Percentiles rank a stretch among this genome's conserved stretches.
Conservation (phyloP, 2,888 invertebrate genomes). For the Chalcis sispes region DNA sequence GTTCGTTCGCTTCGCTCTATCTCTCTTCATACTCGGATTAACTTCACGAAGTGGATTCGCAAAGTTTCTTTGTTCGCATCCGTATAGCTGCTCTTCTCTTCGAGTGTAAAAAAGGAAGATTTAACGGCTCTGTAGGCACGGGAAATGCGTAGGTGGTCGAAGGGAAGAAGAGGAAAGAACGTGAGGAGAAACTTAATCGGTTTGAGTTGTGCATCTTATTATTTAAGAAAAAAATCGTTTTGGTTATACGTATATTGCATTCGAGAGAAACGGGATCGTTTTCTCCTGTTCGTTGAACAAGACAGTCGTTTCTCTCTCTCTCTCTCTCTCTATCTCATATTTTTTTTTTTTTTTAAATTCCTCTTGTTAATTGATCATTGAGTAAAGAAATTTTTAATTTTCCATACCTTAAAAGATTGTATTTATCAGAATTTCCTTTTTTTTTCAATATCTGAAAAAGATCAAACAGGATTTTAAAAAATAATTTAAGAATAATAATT, state of each 20-base stretch:
- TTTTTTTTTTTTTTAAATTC: not conserved
- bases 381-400: too few relatives aligned
- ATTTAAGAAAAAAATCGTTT: constrained; percentile 1
- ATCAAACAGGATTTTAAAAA: too few relatives aligned
- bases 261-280: not conserved
- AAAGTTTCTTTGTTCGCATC: constrained; percentile 40
- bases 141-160: constrained; percentile 8
- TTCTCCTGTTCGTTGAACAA: not conserved
- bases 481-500: too few relatives aligned
- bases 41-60: constrained; percentile 28
- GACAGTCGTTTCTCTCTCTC: not conserved
- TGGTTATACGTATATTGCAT: not conserved
- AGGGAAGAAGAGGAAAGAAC: not conserved
- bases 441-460: too few relatives aligned
- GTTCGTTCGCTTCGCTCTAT: too few relatives aligned
- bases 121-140: not conserved
- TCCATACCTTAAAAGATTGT: too few relatives aligned
- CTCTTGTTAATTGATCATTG: too few relatives aligned
- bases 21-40: constrained; percentile 12
- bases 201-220: constrained; percentile 28
- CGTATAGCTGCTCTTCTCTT: constrained; percentile 10
- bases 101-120: not conserved
- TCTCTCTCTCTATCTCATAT: not conserved
- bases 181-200: constrained; percentile 29
- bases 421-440: too few relatives aligned